A percentile compares a stretch with the other conserved stretches of the same genome.
These are phyloP conservation scores for Drosophila diplacantha DNA, from an alignment of 2,888 invertebrate species.

Conservation along the genomic window DNA sequence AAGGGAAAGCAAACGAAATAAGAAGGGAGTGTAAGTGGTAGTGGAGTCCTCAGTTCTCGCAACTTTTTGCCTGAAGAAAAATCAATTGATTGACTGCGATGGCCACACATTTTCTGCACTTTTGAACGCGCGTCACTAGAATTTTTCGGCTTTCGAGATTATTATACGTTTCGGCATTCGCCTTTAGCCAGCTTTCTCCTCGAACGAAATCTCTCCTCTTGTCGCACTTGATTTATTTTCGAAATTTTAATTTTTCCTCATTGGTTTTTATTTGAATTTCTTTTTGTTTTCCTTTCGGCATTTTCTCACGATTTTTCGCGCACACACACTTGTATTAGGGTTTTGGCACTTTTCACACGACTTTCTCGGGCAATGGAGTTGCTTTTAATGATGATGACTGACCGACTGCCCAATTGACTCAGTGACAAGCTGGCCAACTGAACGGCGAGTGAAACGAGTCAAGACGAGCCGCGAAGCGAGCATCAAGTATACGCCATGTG, in stretches of 20 bases:
- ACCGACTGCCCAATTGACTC: slow-evolving; percentile 16
- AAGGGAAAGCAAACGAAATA: neutral
- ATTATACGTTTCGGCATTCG: slow-evolving; percentile 40
- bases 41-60: slow-evolving; percentile 4
- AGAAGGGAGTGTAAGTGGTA: neutral
- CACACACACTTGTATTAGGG: slow-evolving; percentile 22
- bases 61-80: slow-evolving; percentile 41
- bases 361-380: slow-evolving; percentile 22
- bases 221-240: slow-evolving; percentile 65
- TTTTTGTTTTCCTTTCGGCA: slow-evolving; percentile 22
- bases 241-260: slow-evolving; percentile 49
- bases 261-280: slow-evolving; percentile 36
- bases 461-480: slow-evolving; percentile 2
- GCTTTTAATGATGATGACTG: slow-evolving; percentile 8
- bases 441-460: slow-evolving; percentile 7
- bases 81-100: slow-evolving; percentile 66
- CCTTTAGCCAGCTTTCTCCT: slow-evolving; percentile 30
- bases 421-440: slow-evolving; percentile 21
- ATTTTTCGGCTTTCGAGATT: slow-evolving; percentile 37
- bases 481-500: slow-evolving; percentile 22
- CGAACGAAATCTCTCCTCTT: slow-evolving; percentile 27
- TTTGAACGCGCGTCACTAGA: slow-evolving; percentile 64
- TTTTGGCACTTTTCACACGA: slow-evolving; percentile 11
- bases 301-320: slow-evolving; percentile 39
- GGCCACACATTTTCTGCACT: slow-evolving; percentile 68